phyloP scores from a whole-genome alignment of 1,140 invertebrate species.

The Phthorimaea operculella region DNA sequence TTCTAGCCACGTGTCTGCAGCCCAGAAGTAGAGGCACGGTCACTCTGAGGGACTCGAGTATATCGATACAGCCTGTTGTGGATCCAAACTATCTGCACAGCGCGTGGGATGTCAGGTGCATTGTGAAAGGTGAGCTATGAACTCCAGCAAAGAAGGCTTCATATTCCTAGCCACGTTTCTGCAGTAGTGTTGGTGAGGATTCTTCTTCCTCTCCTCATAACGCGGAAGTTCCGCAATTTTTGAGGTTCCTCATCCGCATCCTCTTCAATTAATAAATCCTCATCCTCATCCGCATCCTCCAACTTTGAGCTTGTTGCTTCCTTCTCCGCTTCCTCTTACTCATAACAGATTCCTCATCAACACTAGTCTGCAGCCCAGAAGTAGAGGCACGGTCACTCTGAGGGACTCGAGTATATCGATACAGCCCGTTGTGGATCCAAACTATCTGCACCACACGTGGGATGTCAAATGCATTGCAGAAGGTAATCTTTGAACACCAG shows the following conservation, averaged over 20 bases:
- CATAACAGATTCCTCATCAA: no score
- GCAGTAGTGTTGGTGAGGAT: no score
- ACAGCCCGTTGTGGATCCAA: slow-evolving; percentile 79
- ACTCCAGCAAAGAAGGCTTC: slow-evolving; percentile 74
- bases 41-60: slow-evolving; percentile 67
- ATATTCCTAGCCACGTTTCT: slow-evolving; percentile 73
- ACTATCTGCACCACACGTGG: slow-evolving; percentile 71
- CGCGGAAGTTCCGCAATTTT: no score
- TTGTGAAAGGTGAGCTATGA: slow-evolving; percentile 71
- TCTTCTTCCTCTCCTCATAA: no score
- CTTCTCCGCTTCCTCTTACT: no score
- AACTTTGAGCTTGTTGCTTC: no score
- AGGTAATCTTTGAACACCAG: no score
- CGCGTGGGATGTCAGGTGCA: slow-evolving; percentile 71
- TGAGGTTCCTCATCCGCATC: slow-evolving; percentile 9
- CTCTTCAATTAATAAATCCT: no score
- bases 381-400: slow-evolving; percentile 73
- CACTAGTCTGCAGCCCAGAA: no score
- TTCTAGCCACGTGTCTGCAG: slow-evolving; percentile 73
- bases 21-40: slow-evolving; percentile 76
- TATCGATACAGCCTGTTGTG: slow-evolving; percentile 74
- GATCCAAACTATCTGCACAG: slow-evolving; percentile 80
- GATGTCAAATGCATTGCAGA: slow-evolving; percentile 74
- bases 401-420: slow-evolving; percentile 68
- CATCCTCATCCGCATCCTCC: no score